Percentiles rank a stretch among this genome's conserved stretches.
Conservation (phyloP, 2,888 invertebrate species). For the Athalia circularis region DNA sequence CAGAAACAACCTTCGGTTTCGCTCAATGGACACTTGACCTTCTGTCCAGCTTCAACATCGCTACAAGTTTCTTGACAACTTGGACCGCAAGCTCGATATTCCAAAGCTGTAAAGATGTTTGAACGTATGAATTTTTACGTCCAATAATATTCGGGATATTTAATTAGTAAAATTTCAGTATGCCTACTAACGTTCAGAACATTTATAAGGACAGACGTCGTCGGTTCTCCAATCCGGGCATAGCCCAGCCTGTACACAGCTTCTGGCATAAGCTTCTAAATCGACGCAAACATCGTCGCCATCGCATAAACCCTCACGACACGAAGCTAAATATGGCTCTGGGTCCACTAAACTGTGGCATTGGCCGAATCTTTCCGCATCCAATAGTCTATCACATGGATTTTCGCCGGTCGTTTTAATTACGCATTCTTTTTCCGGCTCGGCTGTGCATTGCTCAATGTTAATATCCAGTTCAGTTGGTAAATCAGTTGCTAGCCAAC, state of each 20-base stretch:
- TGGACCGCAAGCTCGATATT: conserved; percentile 77
- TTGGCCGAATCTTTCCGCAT: conserved; percentile 78
- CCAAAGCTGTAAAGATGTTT: conserved; percentile 66
- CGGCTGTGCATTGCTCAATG: conserved; percentile 69
- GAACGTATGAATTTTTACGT: not conserved
- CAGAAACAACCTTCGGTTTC: conserved; percentile 90
- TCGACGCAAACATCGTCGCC: conserved; percentile 79
- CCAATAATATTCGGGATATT: not conserved
- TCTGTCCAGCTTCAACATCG: conserved; percentile 73
- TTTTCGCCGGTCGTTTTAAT: conserved; percentile 79
- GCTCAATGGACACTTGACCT: conserved; percentile 72
- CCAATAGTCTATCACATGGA: conserved; percentile 81
- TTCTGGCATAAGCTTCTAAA: conserved; percentile 84
- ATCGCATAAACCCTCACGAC: conserved; percentile 82
- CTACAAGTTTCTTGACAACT: conserved; percentile 83
- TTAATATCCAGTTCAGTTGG: conserved; percentile 56
- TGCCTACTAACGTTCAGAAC: conserved; percentile 73
- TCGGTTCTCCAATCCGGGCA: conserved; percentile 84
- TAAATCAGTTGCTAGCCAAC: conserved; percentile 74
- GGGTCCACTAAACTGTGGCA: conserved; percentile 87
- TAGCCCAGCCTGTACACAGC: conserved; percentile 83
- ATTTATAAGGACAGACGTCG: conserved; percentile 81
- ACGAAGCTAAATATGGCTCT: conserved; percentile 80
- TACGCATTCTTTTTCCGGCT: conserved; percentile 69
- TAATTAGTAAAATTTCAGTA: not conserved